Evolutionary conservation across 92 coral and sea anemone genomes (phyloP).

Genomic region (Actinernus sp.): DNA sequence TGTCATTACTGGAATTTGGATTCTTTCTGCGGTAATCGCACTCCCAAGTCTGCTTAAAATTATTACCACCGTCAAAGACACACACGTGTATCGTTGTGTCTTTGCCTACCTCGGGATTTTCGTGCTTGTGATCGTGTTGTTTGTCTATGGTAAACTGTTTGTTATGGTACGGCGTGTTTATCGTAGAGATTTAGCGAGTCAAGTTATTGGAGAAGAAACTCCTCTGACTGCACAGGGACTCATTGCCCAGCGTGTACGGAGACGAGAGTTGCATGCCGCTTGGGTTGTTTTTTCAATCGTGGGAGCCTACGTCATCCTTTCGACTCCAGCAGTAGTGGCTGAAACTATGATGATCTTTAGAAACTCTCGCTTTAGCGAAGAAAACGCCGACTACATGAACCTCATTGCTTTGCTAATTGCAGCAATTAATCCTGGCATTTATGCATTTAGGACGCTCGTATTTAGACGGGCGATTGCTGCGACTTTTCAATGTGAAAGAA

Average conservation of each 20-base stretch:
- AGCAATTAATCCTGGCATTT: conserved; percentile 48
- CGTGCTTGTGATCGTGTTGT: conserved; percentile 3
- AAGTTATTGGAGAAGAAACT: not conserved
- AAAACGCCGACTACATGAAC: conserved; percentile 20
- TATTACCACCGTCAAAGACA: no score
- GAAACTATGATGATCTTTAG: conserved; percentile 26
- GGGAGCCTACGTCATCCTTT: conserved; percentile 39
- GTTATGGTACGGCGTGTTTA: conserved; percentile 11
- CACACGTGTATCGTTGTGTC: no score
- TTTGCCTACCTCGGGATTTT: conserved; percentile 15
- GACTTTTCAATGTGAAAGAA: not conserved
- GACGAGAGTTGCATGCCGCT: conserved; percentile 40
- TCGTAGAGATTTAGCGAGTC: conserved; percentile 10
- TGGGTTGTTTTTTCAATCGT: conserved; percentile 50
- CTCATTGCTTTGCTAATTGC: conserved; percentile 56
- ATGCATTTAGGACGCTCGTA: conserved; percentile 30
- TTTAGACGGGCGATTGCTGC: conserved; percentile 34
- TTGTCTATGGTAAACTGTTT: conserved; percentile 9
- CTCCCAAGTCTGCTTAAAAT: not conserved
- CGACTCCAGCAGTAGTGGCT: conserved; percentile 52
- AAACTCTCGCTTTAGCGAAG: not conserved
- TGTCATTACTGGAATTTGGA: conserved; percentile 10
- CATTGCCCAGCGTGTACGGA: conserved; percentile 32
- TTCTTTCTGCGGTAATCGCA: not conserved
- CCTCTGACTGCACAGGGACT: not conserved